phyloP scores from a whole-genome alignment of 2,888 invertebrate genomes.

The Lasioglossum zephyrum region DNA sequence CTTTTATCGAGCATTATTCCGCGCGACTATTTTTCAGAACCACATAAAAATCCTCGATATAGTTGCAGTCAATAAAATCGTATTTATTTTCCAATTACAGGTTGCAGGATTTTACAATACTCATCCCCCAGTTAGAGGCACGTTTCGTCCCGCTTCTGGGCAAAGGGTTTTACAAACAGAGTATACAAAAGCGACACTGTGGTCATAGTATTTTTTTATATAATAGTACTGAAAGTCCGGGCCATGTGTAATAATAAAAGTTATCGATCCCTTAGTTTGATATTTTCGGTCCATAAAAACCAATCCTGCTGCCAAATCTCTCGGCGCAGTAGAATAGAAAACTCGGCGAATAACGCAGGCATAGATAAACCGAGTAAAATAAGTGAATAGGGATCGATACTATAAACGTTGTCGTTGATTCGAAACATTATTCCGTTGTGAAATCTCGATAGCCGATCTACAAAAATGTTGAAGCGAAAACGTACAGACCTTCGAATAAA shows the following conservation, averaged over 20 bases:
- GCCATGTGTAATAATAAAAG: background rate
- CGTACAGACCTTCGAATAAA: background rate
- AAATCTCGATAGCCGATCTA: background rate
- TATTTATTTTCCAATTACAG: background rate
- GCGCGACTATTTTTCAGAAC: background rate
- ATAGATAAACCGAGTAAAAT: background rate
- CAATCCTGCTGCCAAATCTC: background rate
- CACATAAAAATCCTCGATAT: background rate
- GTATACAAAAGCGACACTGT: background rate
- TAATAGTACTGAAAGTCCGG: background rate
- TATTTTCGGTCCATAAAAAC: background rate
- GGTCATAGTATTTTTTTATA: background rate
- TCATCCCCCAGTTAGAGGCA: background rate
- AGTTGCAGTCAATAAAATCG: background rate
- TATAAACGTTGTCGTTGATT: background rate
- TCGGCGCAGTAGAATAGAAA: background rate
- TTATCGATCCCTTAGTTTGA: background rate
- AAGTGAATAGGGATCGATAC: background rate
- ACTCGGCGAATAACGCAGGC: background rate
- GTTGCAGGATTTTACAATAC: background rate
- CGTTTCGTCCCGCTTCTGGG: background rate
- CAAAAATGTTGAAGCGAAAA: background rate
- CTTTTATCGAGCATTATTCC: background rate
- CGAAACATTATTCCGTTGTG: background rate
- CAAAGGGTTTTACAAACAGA: background rate